phyloP scores from a whole-genome alignment of 2,113 vertebrate species.

The Myotis lucifugus region DNA sequence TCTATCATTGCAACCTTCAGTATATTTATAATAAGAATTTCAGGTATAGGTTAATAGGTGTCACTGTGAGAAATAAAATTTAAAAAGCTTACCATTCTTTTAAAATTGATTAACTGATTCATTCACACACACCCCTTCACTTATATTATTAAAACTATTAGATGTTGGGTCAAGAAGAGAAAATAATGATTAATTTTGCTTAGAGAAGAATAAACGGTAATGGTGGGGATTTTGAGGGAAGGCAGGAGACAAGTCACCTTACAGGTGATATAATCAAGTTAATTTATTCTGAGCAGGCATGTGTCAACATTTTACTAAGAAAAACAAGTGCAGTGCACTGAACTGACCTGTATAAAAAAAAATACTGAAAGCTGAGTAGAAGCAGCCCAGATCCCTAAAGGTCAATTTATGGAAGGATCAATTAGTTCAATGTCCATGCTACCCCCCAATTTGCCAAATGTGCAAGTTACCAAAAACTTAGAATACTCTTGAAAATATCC shows the following conservation, averaged over 20 bases:
- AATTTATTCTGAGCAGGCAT: background rate
- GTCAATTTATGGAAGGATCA: background rate
- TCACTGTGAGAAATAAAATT: slow-evolving; percentile 17
- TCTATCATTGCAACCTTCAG: background rate
- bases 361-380: background rate
- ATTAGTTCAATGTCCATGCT: background rate
- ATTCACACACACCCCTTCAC: background rate
- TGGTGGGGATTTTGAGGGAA: background rate
- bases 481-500: background rate
- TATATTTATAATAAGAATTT: slow-evolving; percentile 3
- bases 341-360: background rate
- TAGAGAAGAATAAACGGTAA: slow-evolving; percentile 1
- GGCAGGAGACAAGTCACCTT: background rate
- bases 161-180: background rate
- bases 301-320: background rate
- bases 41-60: background rate
- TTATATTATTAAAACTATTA: slow-evolving; percentile 17
- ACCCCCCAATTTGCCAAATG: background rate
- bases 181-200: background rate
- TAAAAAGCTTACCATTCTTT: background rate
- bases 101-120: background rate
- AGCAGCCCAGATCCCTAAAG: background rate
- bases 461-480: background rate
- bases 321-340: background rate
- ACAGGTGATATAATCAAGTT: background rate